Base-by-base conservation (phyloP, 2,888 invertebrate genomes). In the Rotaria socialis region DNA sequence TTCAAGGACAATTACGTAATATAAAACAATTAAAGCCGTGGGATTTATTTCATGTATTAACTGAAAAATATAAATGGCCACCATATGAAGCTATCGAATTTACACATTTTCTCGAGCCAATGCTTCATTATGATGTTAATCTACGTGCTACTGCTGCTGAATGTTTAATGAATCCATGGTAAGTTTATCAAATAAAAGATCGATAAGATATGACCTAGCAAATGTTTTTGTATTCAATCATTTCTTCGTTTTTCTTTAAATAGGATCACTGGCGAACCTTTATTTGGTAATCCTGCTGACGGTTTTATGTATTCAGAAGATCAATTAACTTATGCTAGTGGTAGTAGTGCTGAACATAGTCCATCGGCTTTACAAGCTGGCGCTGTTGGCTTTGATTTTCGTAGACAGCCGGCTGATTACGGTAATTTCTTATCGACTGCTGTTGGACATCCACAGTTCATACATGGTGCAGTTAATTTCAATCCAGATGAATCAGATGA, bases 41-140 rank as follows among this genome's bases (percentile, higher is more conserved):
- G 98, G 95, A 95, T 86, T 92, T 99, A 90, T 94, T 95, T 89
- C 96, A 96, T 90, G 97, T 99, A 88, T 93, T 99, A 88, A 94
- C 94, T 85, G 97, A 98, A 91, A 98, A 98, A 91, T 99, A 99
- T 92, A 96, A 96, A 90, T 99, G 97, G 98, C 93, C 94, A 89
- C 93, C 94, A 87, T 93, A 94, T 88, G 95, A 96, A 90, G 98
- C 98, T 85, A 94, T 94, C 89, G 95, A 95, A 88, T 98, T 98
- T 93, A 94, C 96, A 84, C 94, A 95, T 90, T 99, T 99, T 92
- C 93, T 99, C 88, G 94, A 94, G 90, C 98, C 98, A 87, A 99
- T 99, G 98, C 93, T 99, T 90, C 94, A 95, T 89, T 98, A 96
- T 92, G 97, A 98, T 92, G 96, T 97, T 85, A 94, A 94, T 89